Conservation (phyloP, 2,113 vertebrate genomes). For the Sinocyclocheilus grahami region DNA sequence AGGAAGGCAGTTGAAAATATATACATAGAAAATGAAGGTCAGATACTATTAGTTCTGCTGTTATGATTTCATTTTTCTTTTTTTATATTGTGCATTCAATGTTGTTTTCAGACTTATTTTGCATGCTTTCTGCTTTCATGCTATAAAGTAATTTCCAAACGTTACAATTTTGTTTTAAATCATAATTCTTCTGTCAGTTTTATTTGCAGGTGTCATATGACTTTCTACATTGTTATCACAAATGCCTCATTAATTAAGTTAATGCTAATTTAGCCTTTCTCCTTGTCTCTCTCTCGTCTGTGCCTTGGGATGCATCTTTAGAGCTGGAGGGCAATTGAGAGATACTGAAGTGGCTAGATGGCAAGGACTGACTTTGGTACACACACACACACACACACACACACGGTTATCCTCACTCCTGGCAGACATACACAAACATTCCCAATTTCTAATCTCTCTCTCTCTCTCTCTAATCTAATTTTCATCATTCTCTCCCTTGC, state of each 20-base stretch:
- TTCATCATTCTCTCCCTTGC: slow-evolving; percentile 42
- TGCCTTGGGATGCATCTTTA: slow-evolving; percentile 35
- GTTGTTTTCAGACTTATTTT: neutral
- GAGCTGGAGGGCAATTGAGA: slow-evolving; percentile 38
- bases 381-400: slow-evolving; percentile 32
- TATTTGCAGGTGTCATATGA: slow-evolving; percentile 40
- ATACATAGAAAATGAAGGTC: slow-evolving; percentile 1
- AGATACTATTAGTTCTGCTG: neutral
- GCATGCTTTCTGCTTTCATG: neutral
- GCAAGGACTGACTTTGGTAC: slow-evolving; percentile 29
- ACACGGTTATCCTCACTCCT: slow-evolving; percentile 61
- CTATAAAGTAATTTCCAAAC: neutral
- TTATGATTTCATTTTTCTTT: neutral
- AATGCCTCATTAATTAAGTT: slow-evolving; percentile 47
- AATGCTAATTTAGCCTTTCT: slow-evolving; percentile 45
- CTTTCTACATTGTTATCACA: slow-evolving; percentile 21
- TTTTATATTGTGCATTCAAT: neutral
- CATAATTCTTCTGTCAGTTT: slow-evolving; percentile 5
- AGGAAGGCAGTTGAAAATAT: neutral
- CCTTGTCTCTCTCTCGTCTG: slow-evolving; percentile 37
- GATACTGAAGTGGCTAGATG: slow-evolving; percentile 44
- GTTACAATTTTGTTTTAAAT: neutral
- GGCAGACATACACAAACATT: slow-evolving; percentile 71
- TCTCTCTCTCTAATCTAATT: slow-evolving; percentile 54
- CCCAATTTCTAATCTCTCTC: slow-evolving; percentile 67